A percentile compares a stretch with the other conserved stretches of the same genome.
phyloP scores from a whole-genome alignment of 2,888 invertebrate genomes.

The Deroplatys truncata region DNA sequence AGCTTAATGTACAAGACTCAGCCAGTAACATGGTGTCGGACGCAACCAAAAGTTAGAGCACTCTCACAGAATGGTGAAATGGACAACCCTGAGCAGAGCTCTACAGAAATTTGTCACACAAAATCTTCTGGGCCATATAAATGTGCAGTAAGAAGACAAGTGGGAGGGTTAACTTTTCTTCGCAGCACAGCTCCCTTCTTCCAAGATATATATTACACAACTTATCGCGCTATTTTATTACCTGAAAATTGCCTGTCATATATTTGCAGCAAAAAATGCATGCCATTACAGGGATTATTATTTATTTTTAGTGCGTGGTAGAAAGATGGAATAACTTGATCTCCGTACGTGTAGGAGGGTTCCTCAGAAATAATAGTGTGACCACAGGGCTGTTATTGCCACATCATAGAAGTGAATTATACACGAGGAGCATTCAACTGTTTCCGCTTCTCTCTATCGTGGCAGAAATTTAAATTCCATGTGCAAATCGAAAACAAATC shows the following conservation, averaged over 20 bases:
- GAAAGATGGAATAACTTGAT: neutral
- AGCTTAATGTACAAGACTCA: no score
- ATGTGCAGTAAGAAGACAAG: neutral
- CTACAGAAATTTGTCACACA: neutral
- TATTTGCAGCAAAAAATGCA: neutral
- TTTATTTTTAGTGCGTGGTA: neutral
- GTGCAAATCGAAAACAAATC: no score
- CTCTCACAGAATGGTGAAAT: neutral
- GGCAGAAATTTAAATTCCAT: no score
- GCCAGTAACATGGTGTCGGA: no score
- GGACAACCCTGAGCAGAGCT: neutral
- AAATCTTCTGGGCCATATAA: neutral
- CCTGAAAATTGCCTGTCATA: neutral
- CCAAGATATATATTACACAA: neutral
- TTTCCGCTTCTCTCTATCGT: neutral
- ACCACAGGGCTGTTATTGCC: neutral
- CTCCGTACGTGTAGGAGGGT: neutral
- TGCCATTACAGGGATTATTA: neutral
- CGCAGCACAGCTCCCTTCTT: neutral
- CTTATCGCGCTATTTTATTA: neutral
- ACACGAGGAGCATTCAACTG: neutral
- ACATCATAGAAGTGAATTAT: neutral
- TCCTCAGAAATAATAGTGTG: neutral
- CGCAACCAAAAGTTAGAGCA: no score
- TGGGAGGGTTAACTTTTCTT: neutral